Evolutionary conservation across 2,797 vertebrate genomes (phyloP).

Genomic region (Moxostoma hubbsi): DNA sequence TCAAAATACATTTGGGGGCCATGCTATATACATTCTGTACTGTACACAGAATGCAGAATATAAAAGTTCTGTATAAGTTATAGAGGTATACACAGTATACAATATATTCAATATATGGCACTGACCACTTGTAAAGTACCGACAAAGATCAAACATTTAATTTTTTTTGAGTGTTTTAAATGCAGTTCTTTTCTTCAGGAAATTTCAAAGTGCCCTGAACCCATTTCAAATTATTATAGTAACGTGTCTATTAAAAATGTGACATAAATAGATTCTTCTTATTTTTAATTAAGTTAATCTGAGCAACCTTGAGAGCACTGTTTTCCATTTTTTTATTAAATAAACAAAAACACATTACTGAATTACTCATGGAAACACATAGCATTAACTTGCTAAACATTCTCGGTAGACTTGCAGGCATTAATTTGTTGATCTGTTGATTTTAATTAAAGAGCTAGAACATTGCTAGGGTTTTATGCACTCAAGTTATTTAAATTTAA

Average conservation of each 20-base stretch:
- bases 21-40: too few species aligned
- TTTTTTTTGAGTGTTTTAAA: conserved; percentile 4
- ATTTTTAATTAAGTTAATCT: background rate
- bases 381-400: background rate
- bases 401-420: background rate
- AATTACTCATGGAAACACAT: background rate
- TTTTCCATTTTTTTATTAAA: background rate
- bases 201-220: background rate
- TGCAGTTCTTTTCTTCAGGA: background rate
- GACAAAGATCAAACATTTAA: background rate
- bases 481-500: background rate
- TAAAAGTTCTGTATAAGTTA: too few species aligned
- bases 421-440: conserved; percentile 8
- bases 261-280: background rate
- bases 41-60: too few species aligned
- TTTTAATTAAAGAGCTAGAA: conserved; percentile 7
- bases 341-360: background rate
- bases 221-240: background rate
- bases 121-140: background rate
- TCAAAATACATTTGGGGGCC: too few species aligned
- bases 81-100: too few species aligned
- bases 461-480: background rate
- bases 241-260: background rate
- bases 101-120: too few species aligned
- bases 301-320: background rate